Evolutionary conservation across 2,113 vertebrate genomes (phyloP), one percentile per base, ranked within the genome.

Genomic region (Macrotis lagotis): DNA sequence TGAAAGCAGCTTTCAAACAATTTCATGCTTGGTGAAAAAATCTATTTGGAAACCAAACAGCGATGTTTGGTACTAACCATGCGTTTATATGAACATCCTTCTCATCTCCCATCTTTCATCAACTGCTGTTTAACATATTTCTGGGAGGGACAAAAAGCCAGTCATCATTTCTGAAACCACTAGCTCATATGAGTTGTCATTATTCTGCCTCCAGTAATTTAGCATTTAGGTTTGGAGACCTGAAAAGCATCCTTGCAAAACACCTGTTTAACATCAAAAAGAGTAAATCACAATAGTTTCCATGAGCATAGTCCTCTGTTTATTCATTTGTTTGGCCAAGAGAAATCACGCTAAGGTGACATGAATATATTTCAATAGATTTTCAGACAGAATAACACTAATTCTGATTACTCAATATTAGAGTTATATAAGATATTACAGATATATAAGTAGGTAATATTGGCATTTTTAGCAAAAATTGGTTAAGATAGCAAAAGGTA

Each of bases 21-120:
- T 98, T 98, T 98, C 96, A 97, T 97, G 97, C 91, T 98, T 94
- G 96, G 97, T 96, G 96, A 97, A 98, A 98, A 97, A 97, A 97
- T 93, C 90, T 92, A 96, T 97, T 98, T 98, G 94, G 93, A 98
- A 96, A 96, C 66, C 93, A 90, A 97, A 95, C 50, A 2, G 28
- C 97, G 93, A 92, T 0, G 1, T 96, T 98, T 97, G 92, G 94
- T 97, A 89, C 92, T 94, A 98, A 91, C 48, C 93, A 94, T 93
- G 91, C 44, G 92, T 95, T 97, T 95, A 89, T 52, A 95, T 12
- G 0, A 92, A 95, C 83, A 93, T 97, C 92, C 24, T 4, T 95
- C 55, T 97, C 90, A 94, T 98, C 94, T 93, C 93, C 74, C 47
- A 74, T 96, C 92, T 97, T 96, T 97, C 53, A 90, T 95, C 96